A percentile compares a stretch with the other conserved stretches of the same genome.
phyloP scores from a whole-genome alignment of 53 echinoderm and acorn worm species.

The Holothuria scabra region DNA sequence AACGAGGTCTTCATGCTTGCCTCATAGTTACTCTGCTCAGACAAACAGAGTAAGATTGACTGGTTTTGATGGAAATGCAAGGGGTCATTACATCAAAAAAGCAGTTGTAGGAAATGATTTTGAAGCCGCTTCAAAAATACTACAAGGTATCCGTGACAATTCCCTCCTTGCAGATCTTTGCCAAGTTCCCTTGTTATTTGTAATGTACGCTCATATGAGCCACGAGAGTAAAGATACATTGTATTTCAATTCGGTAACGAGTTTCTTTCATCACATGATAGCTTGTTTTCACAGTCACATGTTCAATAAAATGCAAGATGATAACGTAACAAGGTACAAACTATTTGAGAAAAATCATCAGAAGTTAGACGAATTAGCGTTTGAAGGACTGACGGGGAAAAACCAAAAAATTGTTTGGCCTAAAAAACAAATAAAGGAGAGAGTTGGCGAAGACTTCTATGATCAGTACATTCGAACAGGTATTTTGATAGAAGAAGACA shows the following conservation, averaged over 20 bases:
- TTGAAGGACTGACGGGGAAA: not conserved
- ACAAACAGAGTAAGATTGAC: too few relatives aligned
- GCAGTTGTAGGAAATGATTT: too few relatives aligned
- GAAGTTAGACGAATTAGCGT: not conserved
- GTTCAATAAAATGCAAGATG: constrained; percentile 5
- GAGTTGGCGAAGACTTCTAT: not conserved
- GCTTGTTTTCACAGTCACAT: constrained; percentile 30
- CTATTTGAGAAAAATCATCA: not conserved
- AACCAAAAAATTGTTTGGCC: constrained; percentile 9
- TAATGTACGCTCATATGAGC: constrained; percentile 28
- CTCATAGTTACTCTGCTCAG: too few relatives aligned
- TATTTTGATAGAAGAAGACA: constrained; percentile 8
- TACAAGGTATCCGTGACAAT: not conserved
- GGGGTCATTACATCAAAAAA: too few relatives aligned
- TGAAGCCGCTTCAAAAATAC: too few relatives aligned
- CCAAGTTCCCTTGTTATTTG: constrained; percentile 30
- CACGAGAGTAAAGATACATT: not conserved
- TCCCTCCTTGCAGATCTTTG: not conserved
- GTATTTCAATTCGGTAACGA: constrained; percentile 11
- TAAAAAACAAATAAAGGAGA: not conserved
- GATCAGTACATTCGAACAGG: constrained; percentile 20
- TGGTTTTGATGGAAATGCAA: too few relatives aligned
- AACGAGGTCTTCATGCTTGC: too few relatives aligned
- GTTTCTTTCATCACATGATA: constrained; percentile 29
- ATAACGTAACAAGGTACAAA: not conserved